phyloP scores from a whole-genome alignment of 2,888 invertebrate species.

The Dryobotodes eremita region DNA sequence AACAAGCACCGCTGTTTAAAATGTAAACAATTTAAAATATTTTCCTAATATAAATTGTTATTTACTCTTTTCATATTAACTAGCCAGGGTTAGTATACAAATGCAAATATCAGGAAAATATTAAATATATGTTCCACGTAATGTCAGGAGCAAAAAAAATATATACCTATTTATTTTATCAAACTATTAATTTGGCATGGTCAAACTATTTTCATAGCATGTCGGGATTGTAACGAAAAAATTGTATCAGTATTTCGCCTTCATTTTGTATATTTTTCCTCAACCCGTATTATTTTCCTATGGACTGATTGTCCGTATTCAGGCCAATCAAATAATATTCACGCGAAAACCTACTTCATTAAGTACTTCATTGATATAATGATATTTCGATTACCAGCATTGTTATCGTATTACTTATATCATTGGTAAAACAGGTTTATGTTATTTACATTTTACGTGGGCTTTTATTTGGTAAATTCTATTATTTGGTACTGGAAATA shows the following conservation, averaged over 20 bases:
- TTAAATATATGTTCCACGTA: neutral
- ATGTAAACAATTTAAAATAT: neutral
- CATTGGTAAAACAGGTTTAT: neutral
- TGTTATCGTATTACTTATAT: neutral
- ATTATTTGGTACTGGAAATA: neutral
- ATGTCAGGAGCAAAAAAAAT: fast-evolving
- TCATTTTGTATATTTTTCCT: slow-evolving; percentile 22
- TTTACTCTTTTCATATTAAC: neutral
- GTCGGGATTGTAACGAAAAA: neutral
- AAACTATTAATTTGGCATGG: neutral
- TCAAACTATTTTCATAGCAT: no score
- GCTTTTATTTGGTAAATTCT: neutral
- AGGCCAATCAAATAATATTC: slow-evolving; percentile 44
- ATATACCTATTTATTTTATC: neutral
- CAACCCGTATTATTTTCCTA: neutral
- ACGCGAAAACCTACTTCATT: slow-evolving; percentile 19
- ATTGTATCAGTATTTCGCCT: neutral
- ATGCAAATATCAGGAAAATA: neutral
- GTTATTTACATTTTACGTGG: neutral
- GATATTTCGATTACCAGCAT: slow-evolving; percentile 1
- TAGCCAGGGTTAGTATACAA: neutral
- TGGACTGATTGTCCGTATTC: slow-evolving; percentile 16
- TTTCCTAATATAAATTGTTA: neutral
- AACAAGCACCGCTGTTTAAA: neutral
- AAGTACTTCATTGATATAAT: slow-evolving; percentile 18